Evolutionary conservation across 1,140 invertebrate species (phyloP).

Genomic region (Holcopasites calliopsidis): DNA sequence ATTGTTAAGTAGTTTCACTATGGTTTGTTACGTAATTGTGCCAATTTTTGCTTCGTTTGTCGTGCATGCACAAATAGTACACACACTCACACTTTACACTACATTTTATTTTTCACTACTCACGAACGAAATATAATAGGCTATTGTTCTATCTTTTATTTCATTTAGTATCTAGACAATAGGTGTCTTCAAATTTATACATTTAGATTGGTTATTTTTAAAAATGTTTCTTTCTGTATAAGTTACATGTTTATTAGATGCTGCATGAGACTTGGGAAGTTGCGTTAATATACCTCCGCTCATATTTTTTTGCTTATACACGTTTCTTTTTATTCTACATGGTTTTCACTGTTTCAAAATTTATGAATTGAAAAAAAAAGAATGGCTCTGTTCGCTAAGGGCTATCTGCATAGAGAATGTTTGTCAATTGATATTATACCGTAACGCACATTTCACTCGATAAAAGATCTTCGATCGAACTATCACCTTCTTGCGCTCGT

Average conservation of each 20-base stretch:
- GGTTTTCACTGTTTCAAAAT: not conserved
- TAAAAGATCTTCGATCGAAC: constrained; percentile 18
- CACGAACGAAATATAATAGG: constrained; percentile 9
- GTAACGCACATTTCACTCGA: constrained; percentile 26
- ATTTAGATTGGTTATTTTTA: not conserved
- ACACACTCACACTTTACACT: constrained; percentile 4
- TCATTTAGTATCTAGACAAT: not conserved
- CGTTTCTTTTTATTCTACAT: not conserved
- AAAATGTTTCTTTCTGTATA: not conserved
- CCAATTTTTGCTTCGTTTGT: constrained; percentile 41
- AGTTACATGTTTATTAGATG: constrained; percentile 24
- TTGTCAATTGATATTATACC: constrained; percentile 9
- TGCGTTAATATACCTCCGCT: constrained; percentile 73
- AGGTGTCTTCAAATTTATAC: not conserved
- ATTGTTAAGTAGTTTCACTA: constrained; percentile 32
- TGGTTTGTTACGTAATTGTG: constrained; percentile 27
- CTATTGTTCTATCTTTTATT: not conserved
- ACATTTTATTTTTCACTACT: constrained; percentile 16
- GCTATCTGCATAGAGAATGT: constrained; percentile 6
- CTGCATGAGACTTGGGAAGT: constrained; percentile 79
- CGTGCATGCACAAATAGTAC: constrained; percentile 46
- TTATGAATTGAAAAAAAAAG: not conserved
- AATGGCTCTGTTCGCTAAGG: not conserved
- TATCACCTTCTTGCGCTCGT: constrained; percentile 31
- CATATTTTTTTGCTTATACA: constrained; percentile 2